These are phyloP conservation scores for Synanceia verrucosa DNA, from an alignment of 2,797 vertebrate species.

Conservation along the genomic window DNA sequence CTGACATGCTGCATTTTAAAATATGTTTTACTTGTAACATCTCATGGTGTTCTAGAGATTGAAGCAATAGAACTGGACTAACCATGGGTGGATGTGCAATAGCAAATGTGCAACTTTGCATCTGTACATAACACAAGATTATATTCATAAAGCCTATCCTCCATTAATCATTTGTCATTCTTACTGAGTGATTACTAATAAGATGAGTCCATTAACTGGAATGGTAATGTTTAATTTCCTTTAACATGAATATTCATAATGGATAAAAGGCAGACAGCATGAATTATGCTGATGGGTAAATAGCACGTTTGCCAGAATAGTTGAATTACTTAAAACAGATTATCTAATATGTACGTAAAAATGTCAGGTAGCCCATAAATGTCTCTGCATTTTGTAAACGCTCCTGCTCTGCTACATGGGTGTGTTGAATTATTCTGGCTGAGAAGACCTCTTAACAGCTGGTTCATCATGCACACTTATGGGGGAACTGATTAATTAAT, in stretches of 20 bases:
- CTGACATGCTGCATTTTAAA: not conserved
- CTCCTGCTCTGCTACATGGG: not conserved
- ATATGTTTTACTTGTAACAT: not conserved
- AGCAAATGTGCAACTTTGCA: not conserved
- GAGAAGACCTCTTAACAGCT: not conserved
- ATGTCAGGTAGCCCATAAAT: not conserved
- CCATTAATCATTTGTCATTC: not conserved
- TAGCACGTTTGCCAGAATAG: not conserved
- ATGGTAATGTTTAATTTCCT: not conserved
- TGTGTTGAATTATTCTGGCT: not conserved
- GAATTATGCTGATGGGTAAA: not conserved
- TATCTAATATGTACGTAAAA: not conserved
- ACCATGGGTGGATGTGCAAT: not conserved
- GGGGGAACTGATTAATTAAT: not conserved
- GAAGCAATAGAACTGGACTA: not conserved
- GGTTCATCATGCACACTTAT: not conserved
- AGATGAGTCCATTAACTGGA: not conserved
- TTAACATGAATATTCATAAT: constrained; percentile 7
- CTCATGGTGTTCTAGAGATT: not conserved
- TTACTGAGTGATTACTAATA: not conserved
- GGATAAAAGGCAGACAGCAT: not conserved
- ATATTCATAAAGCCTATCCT: not conserved
- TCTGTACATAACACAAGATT: not conserved
- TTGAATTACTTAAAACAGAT: not conserved
- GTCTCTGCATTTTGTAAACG: not conserved